Evolutionary conservation across 1,140 invertebrate genomes (phyloP).

Genomic region (Aphidius ervi): DNA sequence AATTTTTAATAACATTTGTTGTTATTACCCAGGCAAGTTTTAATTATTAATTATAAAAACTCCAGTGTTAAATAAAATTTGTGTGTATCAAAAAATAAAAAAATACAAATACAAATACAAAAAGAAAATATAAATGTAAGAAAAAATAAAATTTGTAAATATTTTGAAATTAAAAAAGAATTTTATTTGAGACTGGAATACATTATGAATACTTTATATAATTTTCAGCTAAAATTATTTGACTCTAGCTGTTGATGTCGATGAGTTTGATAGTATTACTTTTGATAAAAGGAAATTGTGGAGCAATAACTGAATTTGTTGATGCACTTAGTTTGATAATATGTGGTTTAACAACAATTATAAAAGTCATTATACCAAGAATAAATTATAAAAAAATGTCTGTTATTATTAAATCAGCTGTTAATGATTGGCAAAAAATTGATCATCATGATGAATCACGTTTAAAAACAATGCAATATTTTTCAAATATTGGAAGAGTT

Average conservation of each 20-base stretch:
- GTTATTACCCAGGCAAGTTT: not conserved
- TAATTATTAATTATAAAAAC: no score
- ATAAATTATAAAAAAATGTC: constrained; percentile 12
- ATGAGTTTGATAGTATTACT: constrained; percentile 18
- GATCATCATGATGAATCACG: not conserved
- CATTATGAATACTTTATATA: not conserved
- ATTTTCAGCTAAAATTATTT: not conserved
- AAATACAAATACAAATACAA: no score
- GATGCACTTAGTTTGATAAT: constrained; percentile 14
- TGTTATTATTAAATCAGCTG: constrained; percentile 16
- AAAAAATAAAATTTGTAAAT: not conserved
- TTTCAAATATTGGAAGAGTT: constrained; percentile 15
- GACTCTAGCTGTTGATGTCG: constrained; percentile 20
- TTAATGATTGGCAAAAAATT: constrained; percentile 18
- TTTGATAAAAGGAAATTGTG: constrained; percentile 15
- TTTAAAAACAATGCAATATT: constrained; percentile 12
- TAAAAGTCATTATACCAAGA: constrained; percentile 19
- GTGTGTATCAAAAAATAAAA: no score
- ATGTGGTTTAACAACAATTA: constrained; percentile 14
- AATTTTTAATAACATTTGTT: not conserved
- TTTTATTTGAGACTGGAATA: not conserved
- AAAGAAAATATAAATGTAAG: no score
- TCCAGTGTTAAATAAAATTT: no score
- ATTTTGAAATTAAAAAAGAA: not conserved
- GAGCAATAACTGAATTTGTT: constrained; percentile 10